Evolutionary conservation across 2,113 vertebrate genomes (phyloP), one percentile per base, ranked within the genome.

Genomic region (Limanda limanda): DNA sequence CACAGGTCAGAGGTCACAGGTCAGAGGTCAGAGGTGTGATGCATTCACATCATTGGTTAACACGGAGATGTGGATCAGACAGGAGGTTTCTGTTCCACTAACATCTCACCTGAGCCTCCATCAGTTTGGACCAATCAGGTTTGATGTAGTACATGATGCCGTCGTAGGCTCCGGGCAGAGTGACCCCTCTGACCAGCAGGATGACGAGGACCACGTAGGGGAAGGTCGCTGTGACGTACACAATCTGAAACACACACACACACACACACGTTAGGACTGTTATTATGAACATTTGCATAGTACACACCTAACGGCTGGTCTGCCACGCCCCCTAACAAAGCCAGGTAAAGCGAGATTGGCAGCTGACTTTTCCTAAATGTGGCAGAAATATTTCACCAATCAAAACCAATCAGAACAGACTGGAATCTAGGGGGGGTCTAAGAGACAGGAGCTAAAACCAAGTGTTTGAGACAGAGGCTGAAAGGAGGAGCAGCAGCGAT

Each of bases 141-240:
- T 93, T 93, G 75, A 95, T 79, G 83, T 95, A 95, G 88, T 90
- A 95, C 88, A 95, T 78, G 84, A 95, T 95, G 23, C 95, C 95
- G 1, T 93, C 78, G 11, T 91, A 91, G 15, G 95, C 94, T 1
- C 94, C 94, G 0, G 94, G 94, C 1, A 95, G 91, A 0, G 95
- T 95, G 40, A 94, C 93, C 0, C 95, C 94, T 60, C 94, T 69
- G 48, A 95, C 90, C 79, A 95, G 84, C 73, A 95, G 92, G 86
- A 95, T 95, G 77, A 95, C 83, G 70, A 95, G 93, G 8, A 95
- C 94, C 71, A 95, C 88, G 52, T 95, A 95, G 0, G 94, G 94
- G 81, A 95, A 95, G 18, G 93, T 95, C 1, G 95, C 95, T 0
- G 95, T 95, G 82, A 95, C 92, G 84, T 95, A 95, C 35, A 95